Evolutionary conservation across 2,888 invertebrate species (phyloP).

Genomic region (Rhamnusium bicolor): DNA sequence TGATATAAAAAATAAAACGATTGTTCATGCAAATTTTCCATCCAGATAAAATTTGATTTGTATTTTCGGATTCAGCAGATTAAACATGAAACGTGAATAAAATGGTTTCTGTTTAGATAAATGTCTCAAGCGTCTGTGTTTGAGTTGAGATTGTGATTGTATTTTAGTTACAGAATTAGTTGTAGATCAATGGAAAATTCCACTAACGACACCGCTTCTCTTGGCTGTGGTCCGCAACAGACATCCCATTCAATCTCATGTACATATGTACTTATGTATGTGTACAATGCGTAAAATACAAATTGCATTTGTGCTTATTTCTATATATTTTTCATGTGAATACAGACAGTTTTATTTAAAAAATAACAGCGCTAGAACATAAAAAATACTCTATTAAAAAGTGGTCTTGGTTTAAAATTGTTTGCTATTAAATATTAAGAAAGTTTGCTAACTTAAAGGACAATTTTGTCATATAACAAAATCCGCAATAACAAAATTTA

Average conservation of each 20-base stretch:
- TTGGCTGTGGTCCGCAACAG: background rate
- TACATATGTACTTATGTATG: background rate
- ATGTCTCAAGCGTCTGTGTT: background rate
- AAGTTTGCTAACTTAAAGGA: too few species aligned
- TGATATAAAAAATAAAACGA: background rate
- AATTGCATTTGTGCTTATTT: too few species aligned
- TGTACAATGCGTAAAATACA: background rate
- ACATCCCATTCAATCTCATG: background rate
- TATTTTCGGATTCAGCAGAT: background rate
- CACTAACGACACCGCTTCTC: constrained; percentile 7
- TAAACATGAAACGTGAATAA: background rate
- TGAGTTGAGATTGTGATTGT: constrained; percentile 12
- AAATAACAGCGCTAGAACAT: too few species aligned
- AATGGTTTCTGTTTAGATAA: background rate
- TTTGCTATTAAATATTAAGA: too few species aligned
- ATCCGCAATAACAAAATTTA: too few species aligned
- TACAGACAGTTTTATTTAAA: background rate
- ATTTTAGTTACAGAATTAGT: constrained; percentile 25
- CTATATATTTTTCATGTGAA: background rate
- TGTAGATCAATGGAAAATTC: constrained; percentile 28
- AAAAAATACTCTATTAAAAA: too few species aligned
- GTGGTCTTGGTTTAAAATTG: too few species aligned
- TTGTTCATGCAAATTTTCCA: background rate
- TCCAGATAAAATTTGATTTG: background rate
- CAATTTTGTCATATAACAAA: too few species aligned